phyloP scores from a whole-genome alignment of 2,797 vertebrate genomes.

The Ctenopoma multispine region DNA sequence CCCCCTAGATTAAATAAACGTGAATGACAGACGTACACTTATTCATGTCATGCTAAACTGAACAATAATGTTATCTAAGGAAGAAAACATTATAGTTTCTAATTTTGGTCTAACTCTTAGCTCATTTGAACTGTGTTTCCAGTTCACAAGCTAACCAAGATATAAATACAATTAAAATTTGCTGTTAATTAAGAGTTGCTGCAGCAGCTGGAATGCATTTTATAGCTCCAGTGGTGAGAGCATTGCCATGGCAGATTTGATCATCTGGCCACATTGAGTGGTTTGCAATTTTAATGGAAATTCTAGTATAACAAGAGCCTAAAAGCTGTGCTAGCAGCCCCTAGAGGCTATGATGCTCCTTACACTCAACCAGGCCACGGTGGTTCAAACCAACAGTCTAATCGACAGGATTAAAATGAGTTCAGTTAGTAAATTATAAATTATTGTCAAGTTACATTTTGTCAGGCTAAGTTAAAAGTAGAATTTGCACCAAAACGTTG shows the following conservation, averaged over 20 bases:
- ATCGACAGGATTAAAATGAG: background rate
- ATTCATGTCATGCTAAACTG: conserved; percentile 11
- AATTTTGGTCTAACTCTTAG: conserved; percentile 18
- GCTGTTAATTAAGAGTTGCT: conserved; percentile 39
- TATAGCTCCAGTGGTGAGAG: conserved; percentile 43
- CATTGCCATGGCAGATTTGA: conserved; percentile 46
- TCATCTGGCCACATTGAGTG: conserved; percentile 61
- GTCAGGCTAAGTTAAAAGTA: background rate
- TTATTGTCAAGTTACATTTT: background rate
- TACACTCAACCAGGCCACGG: conserved; percentile 12
- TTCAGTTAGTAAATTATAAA: conserved; percentile 7
- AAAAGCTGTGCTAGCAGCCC: conserved; percentile 40
- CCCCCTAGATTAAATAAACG: conserved; percentile 2
- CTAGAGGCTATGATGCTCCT: conserved; percentile 3
- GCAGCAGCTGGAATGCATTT: conserved; percentile 41
- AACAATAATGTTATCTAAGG: too few species aligned
- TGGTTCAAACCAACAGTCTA: background rate
- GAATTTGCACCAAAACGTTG: background rate
- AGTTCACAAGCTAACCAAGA: conserved; percentile 38
- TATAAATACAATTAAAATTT: conserved; percentile 53
- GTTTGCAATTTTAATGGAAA: conserved; percentile 71
- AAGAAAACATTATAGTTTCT: background rate
- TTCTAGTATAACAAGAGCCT: conserved; percentile 42
- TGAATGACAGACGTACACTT: background rate
- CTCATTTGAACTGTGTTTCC: conserved; percentile 38